Conservation (phyloP, 37 sponge, comb jelly and placozoan species). For the Ephydatia muelleri region DNA sequence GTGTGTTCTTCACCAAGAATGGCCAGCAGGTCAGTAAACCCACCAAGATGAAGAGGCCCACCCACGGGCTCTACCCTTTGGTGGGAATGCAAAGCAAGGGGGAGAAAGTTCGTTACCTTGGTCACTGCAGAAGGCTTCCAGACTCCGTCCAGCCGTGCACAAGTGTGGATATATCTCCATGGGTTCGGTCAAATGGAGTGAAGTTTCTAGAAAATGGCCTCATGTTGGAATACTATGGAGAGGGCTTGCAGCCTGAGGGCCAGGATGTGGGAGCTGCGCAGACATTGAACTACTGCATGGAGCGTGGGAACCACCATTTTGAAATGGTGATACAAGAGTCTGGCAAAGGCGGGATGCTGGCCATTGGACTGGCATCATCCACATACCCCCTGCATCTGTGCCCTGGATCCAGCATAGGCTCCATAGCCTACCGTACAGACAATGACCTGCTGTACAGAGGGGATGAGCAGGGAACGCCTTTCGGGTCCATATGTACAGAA, state of each 20-base stretch:
- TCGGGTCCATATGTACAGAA: conserved; percentile 63
- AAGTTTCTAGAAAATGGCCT: conserved; percentile 52
- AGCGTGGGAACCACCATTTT: conserved; percentile 71
- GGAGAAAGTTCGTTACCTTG: conserved; percentile 74
- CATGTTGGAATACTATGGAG: conserved; percentile 64
- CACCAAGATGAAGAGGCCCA: conserved; percentile 61
- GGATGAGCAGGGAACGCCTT: conserved; percentile 55
- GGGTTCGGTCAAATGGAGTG: conserved; percentile 71
- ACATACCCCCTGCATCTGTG: conserved; percentile 68
- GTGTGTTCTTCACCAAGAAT: conserved; percentile 90
- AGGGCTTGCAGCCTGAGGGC: conserved; percentile 10
- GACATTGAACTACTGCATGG: conserved; percentile 25
- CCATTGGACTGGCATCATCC: conserved; percentile 72
- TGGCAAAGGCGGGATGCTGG: conserved; percentile 71
- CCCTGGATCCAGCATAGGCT: conserved; percentile 77
- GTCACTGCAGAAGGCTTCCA: conserved; percentile 46
- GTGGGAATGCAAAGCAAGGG: conserved; percentile 79
- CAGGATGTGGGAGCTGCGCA: conserved; percentile 80
- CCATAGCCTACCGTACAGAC: conserved; percentile 80
- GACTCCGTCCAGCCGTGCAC: conserved; percentile 41
- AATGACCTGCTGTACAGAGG: conserved; percentile 69
- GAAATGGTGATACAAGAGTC: conserved; percentile 69
- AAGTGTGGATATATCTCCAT: conserved; percentile 45
- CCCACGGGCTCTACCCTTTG: conserved; percentile 75
- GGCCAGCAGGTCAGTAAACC: conserved; percentile 56